phyloP scores from a whole-genome alignment of 2,888 invertebrate species.

The Ernsta delagoae region DNA sequence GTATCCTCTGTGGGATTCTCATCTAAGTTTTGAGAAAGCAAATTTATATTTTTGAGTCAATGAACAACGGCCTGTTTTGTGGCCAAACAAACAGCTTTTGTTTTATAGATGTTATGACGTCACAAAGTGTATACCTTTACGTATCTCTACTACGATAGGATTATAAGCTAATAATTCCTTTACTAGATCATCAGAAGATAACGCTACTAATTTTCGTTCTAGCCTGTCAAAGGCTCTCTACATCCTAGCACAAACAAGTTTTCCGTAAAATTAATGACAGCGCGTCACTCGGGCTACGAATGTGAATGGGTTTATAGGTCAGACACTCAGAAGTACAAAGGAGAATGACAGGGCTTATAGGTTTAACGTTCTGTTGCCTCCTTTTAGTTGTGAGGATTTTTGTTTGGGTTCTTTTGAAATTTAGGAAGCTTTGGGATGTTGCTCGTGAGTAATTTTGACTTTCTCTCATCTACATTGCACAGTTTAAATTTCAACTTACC shows the following conservation, averaged over 20 bases:
- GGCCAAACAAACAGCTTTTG: no score
- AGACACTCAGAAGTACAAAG: conserved; percentile 6
- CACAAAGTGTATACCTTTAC: no score
- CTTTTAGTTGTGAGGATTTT: neutral
- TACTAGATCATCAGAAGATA: neutral
- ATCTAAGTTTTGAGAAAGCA: no score
- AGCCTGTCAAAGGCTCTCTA: neutral
- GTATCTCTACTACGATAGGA: neutral
- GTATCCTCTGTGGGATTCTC: no score
- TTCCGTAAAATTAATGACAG: conserved; percentile 60
- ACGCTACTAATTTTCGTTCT: neutral
- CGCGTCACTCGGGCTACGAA: conserved; percentile 52
- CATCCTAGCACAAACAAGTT: conserved; percentile 14
- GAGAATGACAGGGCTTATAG: conserved; percentile 13
- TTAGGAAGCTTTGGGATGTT: no score
- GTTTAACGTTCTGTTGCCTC: neutral
- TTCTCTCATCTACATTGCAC: no score
- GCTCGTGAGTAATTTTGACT: no score
- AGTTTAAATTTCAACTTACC: no score
- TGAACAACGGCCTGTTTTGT: no score
- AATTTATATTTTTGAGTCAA: no score
- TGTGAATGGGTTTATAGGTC: conserved; percentile 20
- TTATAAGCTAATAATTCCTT: neutral
- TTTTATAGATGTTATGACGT: no score
- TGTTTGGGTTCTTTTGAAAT: neutral